Evolutionary conservation across 2,888 invertebrate genomes (phyloP).

Genomic region (Aspidapion aeneum): DNA sequence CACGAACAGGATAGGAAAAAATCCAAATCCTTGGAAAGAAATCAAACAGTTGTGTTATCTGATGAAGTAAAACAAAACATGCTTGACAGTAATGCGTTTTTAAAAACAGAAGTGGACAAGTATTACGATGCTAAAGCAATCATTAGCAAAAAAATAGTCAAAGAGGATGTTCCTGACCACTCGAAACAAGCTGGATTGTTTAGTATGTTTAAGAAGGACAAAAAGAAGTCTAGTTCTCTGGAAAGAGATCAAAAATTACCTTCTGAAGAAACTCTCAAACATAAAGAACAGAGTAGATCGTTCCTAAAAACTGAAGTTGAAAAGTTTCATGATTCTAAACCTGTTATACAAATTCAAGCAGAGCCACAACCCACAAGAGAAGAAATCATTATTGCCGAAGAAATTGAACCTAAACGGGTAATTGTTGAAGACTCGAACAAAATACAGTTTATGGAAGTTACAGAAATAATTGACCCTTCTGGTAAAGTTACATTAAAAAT

Average conservation of each 20-base stretch:
- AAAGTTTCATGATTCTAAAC: conserved; percentile 29
- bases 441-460: too few species aligned
- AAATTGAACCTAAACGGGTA: background rate
- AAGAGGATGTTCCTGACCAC: conserved; percentile 3
- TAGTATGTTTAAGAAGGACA: conserved; percentile 22
- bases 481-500: background rate
- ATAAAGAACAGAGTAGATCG: conserved; percentile 14
- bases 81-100: conserved; percentile 20
- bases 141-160: conserved; percentile 1
- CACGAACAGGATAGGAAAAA: conserved; percentile 10
- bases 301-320: conserved; percentile 30
- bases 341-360: too few species aligned
- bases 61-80: conserved; percentile 23
- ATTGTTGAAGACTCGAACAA: too few species aligned
- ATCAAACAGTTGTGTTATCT: conserved; percentile 7
- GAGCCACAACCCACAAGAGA: background rate
- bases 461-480: too few species aligned
- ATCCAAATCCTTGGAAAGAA: conserved; percentile 1
- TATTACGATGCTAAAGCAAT: conserved; percentile 27
- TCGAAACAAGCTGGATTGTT: conserved; percentile 17
- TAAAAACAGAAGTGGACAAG: conserved; percentile 27
- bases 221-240: conserved; percentile 7
- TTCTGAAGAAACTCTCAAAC: conserved; percentile 9
- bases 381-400: background rate
- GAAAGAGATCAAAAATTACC: conserved; percentile 12